phyloP scores from a whole-genome alignment of 1,140 invertebrate species.

The Aporrectodea caliginosa region DNA sequence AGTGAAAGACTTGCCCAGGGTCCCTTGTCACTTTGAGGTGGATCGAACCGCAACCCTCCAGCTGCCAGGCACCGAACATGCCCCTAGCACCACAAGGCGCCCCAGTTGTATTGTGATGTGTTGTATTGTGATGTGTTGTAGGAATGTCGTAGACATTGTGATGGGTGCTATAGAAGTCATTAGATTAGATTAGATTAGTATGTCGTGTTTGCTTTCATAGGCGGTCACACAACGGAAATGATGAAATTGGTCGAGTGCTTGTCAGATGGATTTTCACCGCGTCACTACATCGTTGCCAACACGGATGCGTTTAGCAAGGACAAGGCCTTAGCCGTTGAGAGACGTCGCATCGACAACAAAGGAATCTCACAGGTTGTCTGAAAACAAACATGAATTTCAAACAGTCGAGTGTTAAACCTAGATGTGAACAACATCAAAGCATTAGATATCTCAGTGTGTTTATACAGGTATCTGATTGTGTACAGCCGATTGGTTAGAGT shows the following conservation, averaged over 20 bases:
- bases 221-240: conserved; percentile 87
- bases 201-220: conserved; percentile 39
- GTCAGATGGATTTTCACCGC: conserved; percentile 63
- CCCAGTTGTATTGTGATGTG: not conserved
- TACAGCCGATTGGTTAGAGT: not conserved
- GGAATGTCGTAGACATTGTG: too few relatives aligned
- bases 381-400: not conserved
- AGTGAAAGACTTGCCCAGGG: too few relatives aligned
- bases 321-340: conserved; percentile 63
- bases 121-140: not conserved
- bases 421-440: not conserved
- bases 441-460: not conserved
- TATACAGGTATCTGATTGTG: not conserved
- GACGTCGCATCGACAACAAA: not conserved
- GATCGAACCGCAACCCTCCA: too few relatives aligned
- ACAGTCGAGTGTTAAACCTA: not conserved
- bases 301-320: conserved; percentile 71
- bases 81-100: too few relatives aligned
- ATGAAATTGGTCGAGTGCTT: conserved; percentile 66
- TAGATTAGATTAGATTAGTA: conserved; percentile 5
- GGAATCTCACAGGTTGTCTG: not conserved
- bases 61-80: too few relatives aligned
- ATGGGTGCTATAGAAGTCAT: too few relatives aligned
- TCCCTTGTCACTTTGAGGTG: not conserved
- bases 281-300: conserved; percentile 73